These are phyloP conservation scores for Crotalus helleri DNA, from an alignment of 2,113 vertebrate genomes.

Conservation along the genomic window DNA sequence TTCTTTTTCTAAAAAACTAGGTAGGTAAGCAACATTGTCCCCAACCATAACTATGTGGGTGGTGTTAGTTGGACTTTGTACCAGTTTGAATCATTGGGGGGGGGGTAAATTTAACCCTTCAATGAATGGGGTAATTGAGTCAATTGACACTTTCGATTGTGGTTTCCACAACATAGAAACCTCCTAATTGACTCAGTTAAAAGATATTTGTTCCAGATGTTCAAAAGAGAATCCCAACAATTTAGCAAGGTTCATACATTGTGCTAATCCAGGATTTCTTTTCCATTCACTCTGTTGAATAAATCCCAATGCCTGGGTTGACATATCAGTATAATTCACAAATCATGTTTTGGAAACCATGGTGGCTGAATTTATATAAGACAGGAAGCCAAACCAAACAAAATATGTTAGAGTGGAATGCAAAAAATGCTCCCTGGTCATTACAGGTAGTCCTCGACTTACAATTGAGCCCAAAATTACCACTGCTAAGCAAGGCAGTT, in stretches of 20 bases:
- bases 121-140: neutral
- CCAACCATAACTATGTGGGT: neutral
- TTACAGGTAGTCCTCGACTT: neutral
- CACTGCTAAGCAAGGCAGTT: neutral
- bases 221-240: neutral
- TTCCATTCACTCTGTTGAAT: neutral
- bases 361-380: neutral
- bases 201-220: neutral
- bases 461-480: neutral
- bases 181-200: neutral
- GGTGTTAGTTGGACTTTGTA: neutral
- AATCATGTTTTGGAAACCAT: neutral
- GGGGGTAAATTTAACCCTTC: neutral
- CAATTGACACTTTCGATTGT: neutral
- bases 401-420: neutral
- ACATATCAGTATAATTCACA: neutral
- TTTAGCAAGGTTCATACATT: neutral
- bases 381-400: neutral
- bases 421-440: neutral
- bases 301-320: neutral
- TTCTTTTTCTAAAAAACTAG: neutral
- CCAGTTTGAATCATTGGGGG: neutral
- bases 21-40: neutral
- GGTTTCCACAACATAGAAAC: neutral
- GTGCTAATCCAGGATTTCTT: neutral